A percentile compares a stretch with the other conserved stretches of the same genome.
phyloP scores from a whole-genome alignment of 2,113 vertebrate genomes.

The Mionectes macconnelli region DNA sequence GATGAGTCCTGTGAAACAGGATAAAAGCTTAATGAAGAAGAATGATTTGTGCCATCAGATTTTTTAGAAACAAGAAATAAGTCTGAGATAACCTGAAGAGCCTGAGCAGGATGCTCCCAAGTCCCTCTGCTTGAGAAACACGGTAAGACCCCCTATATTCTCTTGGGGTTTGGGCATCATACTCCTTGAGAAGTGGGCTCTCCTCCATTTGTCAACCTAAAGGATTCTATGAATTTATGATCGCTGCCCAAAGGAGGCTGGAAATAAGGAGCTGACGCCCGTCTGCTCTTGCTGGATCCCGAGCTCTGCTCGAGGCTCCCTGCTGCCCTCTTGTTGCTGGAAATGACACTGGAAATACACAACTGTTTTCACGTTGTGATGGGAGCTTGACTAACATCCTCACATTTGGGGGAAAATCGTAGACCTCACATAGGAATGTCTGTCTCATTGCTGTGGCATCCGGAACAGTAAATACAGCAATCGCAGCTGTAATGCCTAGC shows the following conservation, averaged over 20 bases:
- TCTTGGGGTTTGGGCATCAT: background rate
- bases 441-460: slow-evolving; percentile 45
- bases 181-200: background rate
- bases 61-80: background rate
- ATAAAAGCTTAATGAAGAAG: background rate
- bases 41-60: accelerated
- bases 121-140: background rate
- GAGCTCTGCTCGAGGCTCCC: slow-evolving; percentile 36
- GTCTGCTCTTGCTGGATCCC: background rate
- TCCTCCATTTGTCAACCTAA: background rate
- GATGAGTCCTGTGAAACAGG: background rate
- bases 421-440: slow-evolving; percentile 25
- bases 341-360: background rate
- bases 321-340: slow-evolving; percentile 65
- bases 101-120: background rate
- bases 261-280: background rate
- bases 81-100: background rate
- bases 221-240: background rate
- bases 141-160: background rate
- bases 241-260: background rate
- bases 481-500: background rate
- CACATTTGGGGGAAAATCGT: slow-evolving; percentile 29
- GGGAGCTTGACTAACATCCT: slow-evolving; percentile 1
- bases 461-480: slow-evolving; percentile 19
- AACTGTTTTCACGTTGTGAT: background rate